phyloP scores from a whole-genome alignment of 2,797 vertebrate species.

The Ispidina picta region DNA sequence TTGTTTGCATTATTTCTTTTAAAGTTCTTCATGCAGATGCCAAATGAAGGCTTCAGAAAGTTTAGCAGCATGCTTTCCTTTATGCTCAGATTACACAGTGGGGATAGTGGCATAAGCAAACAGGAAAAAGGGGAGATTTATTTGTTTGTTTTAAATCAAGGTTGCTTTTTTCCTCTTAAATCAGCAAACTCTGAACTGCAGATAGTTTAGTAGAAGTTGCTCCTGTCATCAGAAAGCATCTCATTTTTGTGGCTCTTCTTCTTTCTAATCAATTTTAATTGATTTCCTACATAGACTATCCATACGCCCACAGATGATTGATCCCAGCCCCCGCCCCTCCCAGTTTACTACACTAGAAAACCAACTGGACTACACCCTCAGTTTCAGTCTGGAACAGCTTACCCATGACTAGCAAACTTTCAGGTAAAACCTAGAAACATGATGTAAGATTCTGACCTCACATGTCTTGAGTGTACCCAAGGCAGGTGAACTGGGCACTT shows the following conservation, averaged over 20 bases:
- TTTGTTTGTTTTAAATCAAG: conserved; percentile 68
- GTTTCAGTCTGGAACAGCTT: neutral
- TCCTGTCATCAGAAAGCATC: conserved; percentile 5
- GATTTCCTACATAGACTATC: neutral
- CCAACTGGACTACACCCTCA: neutral
- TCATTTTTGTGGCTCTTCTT: conserved; percentile 18
- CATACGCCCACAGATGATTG: neutral
- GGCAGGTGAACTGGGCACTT: neutral
- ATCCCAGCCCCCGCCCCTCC: neutral
- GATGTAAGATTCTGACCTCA: neutral
- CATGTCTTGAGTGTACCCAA: neutral
- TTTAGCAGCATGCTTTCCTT: conserved; percentile 36
- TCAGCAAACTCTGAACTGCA: neutral
- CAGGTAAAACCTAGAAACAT: neutral
- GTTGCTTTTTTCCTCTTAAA: conserved; percentile 51
- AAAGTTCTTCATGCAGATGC: conserved; percentile 48
- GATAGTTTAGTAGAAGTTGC: neutral
- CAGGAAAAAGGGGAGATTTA: conserved; percentile 6
- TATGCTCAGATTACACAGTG: conserved; percentile 48
- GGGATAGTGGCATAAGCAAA: conserved; percentile 52
- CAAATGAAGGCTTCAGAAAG: conserved; percentile 55
- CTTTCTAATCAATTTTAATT: conserved; percentile 15
- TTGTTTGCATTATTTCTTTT: conserved; percentile 70
- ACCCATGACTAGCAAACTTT: neutral
- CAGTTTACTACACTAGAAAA: neutral